Base-by-base conservation (phyloP, 2,797 vertebrate genomes). In the Myotis vivesi region DNA sequence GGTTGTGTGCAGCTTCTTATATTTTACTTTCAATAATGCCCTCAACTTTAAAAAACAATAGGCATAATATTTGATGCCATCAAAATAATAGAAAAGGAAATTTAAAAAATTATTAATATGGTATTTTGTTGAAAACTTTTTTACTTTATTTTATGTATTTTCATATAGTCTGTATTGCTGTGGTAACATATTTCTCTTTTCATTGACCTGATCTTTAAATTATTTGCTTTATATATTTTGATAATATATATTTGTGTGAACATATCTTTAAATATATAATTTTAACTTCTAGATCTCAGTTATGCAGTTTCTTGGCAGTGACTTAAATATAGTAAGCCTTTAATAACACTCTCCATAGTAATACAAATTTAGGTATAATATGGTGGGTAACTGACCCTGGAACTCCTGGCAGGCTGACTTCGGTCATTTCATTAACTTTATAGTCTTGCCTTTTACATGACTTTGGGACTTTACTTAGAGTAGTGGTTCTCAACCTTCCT, bases 11-110 rank as follows among this genome's bases (percentile, higher is more conserved):
- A 73, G n/a, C n/a, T 89, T 93, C 49, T 91, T 90, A 2, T 77
- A 49, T 91, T 94, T 77, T 51, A 91, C n/a, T 94, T 91, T 80
- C 12, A 92, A 22, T 84, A 91, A 57, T 79, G 23, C 13, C 17
- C 59, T 80, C 83, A 68, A 57, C 83, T 55, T 84, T 55, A 89
- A 92, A 83, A 89, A 12, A 76, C 13, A 71, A 55, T 87, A 46
- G 33, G 4, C 11, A 71, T 49, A 41, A 71, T 55, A 41, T 33
- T 77, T 87, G 4, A 75, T 91, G 72, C 36, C 72, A 6, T 90
- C 90, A 84, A 93, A 89, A 80, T 72, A 64, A 91, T 1, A 55
- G 49, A 76, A 94, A 44, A 38, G 55, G 15, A 41, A 73, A 71
- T 84, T 89, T 80, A 4, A 16, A 25, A 46, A 92, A 73, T 89